These are phyloP conservation scores for Sebastes umbrosus DNA, from an alignment of 2,797 vertebrate genomes.

Conservation along the genomic window DNA sequence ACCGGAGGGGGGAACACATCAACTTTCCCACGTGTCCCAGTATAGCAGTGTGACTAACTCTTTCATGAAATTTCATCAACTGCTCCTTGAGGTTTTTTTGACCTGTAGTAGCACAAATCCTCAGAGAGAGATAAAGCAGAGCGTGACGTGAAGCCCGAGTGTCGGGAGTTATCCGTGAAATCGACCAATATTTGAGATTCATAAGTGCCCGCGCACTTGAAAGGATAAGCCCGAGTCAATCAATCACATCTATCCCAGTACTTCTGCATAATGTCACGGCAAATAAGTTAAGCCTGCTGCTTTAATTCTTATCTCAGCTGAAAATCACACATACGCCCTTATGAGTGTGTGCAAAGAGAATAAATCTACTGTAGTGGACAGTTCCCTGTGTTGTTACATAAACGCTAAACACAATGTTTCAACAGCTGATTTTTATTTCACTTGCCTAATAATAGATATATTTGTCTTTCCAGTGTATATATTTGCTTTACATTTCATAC, in stretches of 20 bases:
- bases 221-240: conserved; percentile 45
- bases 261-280: conserved; percentile 57
- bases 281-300: conserved; percentile 48
- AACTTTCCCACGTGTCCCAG: conserved; percentile 72
- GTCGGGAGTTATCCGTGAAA: conserved; percentile 53
- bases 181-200: conserved; percentile 61
- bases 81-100: conserved; percentile 32
- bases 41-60: conserved; percentile 52
- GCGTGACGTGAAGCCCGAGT: conserved; percentile 27
- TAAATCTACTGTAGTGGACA: conserved; percentile 14
- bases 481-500: background rate
- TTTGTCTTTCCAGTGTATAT: background rate
- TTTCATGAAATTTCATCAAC: conserved; percentile 67
- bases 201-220: conserved; percentile 48
- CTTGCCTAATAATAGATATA: background rate
- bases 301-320: conserved; percentile 47
- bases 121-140: conserved; percentile 16
- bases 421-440: background rate
- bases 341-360: background rate
- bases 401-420: background rate
- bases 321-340: conserved; percentile 2
- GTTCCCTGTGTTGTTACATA: background rate
- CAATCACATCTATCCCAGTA: conserved; percentile 33
- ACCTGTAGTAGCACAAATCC: conserved; percentile 33
- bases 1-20: conserved; percentile 14